Evolutionary conservation across 2,113 vertebrate genomes (phyloP), one percentile per base, ranked within the genome.

Genomic region (Dolichallabes microphthalmus): DNA sequence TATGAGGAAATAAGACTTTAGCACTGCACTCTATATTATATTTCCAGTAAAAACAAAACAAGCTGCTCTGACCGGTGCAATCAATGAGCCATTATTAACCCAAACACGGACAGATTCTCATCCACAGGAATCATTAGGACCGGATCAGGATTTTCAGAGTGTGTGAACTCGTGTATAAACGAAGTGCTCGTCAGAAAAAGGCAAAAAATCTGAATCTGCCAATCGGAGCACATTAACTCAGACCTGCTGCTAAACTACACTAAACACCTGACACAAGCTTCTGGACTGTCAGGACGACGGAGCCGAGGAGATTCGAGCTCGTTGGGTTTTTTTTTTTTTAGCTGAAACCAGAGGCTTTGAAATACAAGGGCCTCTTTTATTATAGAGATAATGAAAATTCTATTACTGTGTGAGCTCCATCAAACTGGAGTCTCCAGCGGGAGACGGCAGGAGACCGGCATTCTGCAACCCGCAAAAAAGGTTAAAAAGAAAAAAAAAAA

Each of bases 311-410:
- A 82, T 83, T 76, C 57, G 30, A 85, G 76, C 71, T 63, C 57
- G 75, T 82, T 71, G 81, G n/a, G n/a, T n/a, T n/a, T n/a, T 85
- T 45, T 86, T 71, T 87, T 45, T 86, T 80, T 73, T 58, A 50
- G 61, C 66, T 73, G 27, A 85, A 86, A 63, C 57, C 84, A 80
- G 35, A 63, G 81, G 84, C 82, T 80, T 66, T 88, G 60, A 82
- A 86, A 86, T 39, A 85, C 25, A 73, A 45, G 63, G 74, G 52
- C 64, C 50, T 82, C 82, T 89, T 89, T 88, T 87, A 85, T 87
- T 81, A 75, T 68, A 32, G n/a, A 61, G 76, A 82, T 74, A 86
- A 88, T 86, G 76, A 76, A 80, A 86, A 85, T 82, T 64, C 80
- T 86, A 76, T 88, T 79, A 88, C 74, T 82, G 82, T 79, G 82